Base-by-base conservation (phyloP, 2,888 invertebrate genomes). In the Helicoverpa assulta region DNA sequence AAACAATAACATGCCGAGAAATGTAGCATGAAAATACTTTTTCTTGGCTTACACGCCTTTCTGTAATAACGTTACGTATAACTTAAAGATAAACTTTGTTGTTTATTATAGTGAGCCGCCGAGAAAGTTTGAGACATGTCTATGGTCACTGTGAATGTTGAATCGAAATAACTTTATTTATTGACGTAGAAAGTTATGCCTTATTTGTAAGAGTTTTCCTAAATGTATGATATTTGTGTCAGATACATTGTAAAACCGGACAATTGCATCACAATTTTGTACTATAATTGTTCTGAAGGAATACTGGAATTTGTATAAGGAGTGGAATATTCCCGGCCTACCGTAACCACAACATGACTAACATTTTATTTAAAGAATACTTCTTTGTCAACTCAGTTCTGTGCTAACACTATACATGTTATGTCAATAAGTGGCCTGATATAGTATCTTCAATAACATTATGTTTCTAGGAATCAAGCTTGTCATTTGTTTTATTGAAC, bases 21-120 rank as follows among this genome's bases (percentile, higher is more conserved):
- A 56, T 33, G 54, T 43, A 51, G 57, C 40, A 53, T 66, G 43
- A 57, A 51, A 43, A 64, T 50, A 54, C 57, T 74, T 76, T 75
- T 74, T 72, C 54, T 59, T 21, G 66, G 47, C 59, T 81, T 81
- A 73, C 73, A 74, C 79, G 76, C 73, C 76, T 79, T 84, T 83
- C 76, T 73, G 79, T 80, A 76, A 82, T 82, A 81, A 83, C 70
- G 81, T 83, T 78, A 77, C 76, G 76, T 68, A 78, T 78, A 72
- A 82, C 61, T 57, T 21, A 43, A 68, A 72, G 78, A 79, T 85
- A 81, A 77, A 82, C 70, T 76, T 76, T 54, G 74, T 79, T 77
- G 73, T 84, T 83, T 85, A 84, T 75, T 70, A 77, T 70, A 72
- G 67, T 74, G 43, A 69, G 62, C 52, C 55, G 58, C 43, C 21